A percentile compares a stretch with the other conserved stretches of the same genome.
Conservation (phyloP, 2,113 vertebrate genomes). For the Pagrus major region DNA sequence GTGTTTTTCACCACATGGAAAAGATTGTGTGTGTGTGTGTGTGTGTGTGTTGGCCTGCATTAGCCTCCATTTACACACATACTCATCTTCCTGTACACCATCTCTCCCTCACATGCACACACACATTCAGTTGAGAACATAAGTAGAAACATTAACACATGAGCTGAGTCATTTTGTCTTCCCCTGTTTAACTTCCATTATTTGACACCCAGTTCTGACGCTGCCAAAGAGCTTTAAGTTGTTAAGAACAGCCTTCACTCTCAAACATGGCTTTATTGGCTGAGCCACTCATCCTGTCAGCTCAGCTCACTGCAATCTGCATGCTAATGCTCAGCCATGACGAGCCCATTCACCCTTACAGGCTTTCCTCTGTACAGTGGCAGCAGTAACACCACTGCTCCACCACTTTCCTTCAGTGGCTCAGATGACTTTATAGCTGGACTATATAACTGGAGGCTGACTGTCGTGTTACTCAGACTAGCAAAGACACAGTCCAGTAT, state of each 20-base stretch:
- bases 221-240: background rate
- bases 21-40: too few species aligned
- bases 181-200: background rate
- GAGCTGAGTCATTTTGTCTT: background rate
- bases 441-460: too few species aligned
- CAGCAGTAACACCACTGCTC: background rate
- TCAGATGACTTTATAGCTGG: too few species aligned
- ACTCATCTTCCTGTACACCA: too few species aligned
- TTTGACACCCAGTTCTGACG: background rate
- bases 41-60: too few species aligned
- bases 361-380: background rate
- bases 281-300: constrained; percentile 11
- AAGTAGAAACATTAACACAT: background rate
- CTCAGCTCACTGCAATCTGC: constrained; percentile 28
- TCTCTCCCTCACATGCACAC: too few species aligned
- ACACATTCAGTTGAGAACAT: too few species aligned
- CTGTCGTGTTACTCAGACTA: too few species aligned
- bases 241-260: background rate
- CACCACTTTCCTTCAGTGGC: too few species aligned
- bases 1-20: too few species aligned
- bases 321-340: constrained; percentile 35
- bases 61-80: too few species aligned
- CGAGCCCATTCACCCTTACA: background rate
- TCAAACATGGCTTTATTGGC: constrained; percentile 24
- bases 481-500: too few species aligned